Percentiles rank a stretch among this genome's conserved stretches.
Evolutionary conservation across 2,797 vertebrate genomes (phyloP).

Genomic region (Furcifer pardalis): DNA sequence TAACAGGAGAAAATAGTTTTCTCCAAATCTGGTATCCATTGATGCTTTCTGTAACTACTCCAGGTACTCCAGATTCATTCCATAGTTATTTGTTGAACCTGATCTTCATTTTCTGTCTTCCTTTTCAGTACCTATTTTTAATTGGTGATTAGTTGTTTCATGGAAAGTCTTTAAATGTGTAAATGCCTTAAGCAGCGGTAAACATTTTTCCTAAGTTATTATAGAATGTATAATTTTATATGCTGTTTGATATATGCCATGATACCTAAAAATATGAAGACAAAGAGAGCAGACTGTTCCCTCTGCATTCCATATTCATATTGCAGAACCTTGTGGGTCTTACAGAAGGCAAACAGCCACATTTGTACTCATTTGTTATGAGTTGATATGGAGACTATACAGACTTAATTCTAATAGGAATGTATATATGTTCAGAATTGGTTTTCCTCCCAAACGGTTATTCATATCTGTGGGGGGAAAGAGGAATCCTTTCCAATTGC

Average conservation of each 20-base stretch:
- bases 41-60: conserved; percentile 53
- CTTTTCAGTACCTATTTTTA: conserved; percentile 55
- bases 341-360: conserved; percentile 36
- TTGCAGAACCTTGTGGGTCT: conserved; percentile 42
- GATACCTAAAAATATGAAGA: conserved; percentile 58
- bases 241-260: conserved; percentile 64
- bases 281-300: conserved; percentile 46
- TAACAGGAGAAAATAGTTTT: conserved; percentile 55
- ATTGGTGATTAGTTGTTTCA: conserved; percentile 60
- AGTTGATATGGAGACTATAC: conserved; percentile 41
- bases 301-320: conserved; percentile 45
- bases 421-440: conserved; percentile 13
- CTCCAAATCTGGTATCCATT: conserved; percentile 46
- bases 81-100: conserved; percentile 46
- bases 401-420: conserved; percentile 26
- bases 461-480: conserved; percentile 30
- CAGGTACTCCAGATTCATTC: conserved; percentile 22
- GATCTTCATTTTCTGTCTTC: conserved; percentile 47
- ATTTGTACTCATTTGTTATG: conserved; percentile 50
- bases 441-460: conserved; percentile 32
- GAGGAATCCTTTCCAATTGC: conserved; percentile 43
- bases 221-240: conserved; percentile 80
- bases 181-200: conserved; percentile 79
- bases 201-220: conserved; percentile 70
- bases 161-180: conserved; percentile 70